Evolutionary conservation across 2,888 invertebrate genomes (phyloP).

Genomic region (Polylopha cassiicola): DNA sequence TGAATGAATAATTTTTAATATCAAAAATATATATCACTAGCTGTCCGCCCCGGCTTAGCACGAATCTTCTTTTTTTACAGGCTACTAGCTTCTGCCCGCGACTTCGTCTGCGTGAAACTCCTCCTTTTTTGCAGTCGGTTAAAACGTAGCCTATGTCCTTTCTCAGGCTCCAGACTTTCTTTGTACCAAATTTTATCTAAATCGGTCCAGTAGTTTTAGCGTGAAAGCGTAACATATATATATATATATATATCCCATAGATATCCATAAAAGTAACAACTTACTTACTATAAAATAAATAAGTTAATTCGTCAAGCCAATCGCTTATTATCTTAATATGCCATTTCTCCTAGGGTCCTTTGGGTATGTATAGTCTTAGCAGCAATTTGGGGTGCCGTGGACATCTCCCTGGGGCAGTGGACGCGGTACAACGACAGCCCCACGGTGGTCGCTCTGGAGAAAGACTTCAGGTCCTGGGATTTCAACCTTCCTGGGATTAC

Average conservation of each 20-base stretch:
- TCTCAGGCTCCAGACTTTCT: too few relatives aligned
- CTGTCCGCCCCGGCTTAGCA: too few relatives aligned
- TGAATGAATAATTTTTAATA: too few relatives aligned
- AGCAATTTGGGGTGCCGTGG: slow-evolving; percentile 61
- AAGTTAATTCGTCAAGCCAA: neutral
- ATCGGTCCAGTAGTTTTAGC: too few relatives aligned
- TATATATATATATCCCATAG: neutral
- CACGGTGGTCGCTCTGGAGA: slow-evolving; percentile 79
- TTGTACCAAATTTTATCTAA: too few relatives aligned
- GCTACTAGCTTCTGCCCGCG: too few relatives aligned
- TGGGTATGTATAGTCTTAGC: slow-evolving; percentile 53
- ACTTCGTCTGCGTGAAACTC: too few relatives aligned
- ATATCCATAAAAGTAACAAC: neutral
- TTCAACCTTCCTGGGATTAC: slow-evolving; percentile 78
- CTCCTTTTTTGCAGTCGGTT: too few relatives aligned
- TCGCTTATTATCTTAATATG: too few relatives aligned
- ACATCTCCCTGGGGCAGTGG: slow-evolving; percentile 72
- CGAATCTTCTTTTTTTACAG: too few relatives aligned
- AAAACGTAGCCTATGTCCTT: too few relatives aligned
- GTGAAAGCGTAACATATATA: neutral
- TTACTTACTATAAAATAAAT: neutral
- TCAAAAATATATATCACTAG: too few relatives aligned
- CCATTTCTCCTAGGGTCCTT: slow-evolving; percentile 50
- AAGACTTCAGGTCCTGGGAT: slow-evolving; percentile 79
- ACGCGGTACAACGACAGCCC: slow-evolving; percentile 77